Evolutionary conservation across 2,113 vertebrate genomes (phyloP).

Genomic region (Corydoras sp.): DNA sequence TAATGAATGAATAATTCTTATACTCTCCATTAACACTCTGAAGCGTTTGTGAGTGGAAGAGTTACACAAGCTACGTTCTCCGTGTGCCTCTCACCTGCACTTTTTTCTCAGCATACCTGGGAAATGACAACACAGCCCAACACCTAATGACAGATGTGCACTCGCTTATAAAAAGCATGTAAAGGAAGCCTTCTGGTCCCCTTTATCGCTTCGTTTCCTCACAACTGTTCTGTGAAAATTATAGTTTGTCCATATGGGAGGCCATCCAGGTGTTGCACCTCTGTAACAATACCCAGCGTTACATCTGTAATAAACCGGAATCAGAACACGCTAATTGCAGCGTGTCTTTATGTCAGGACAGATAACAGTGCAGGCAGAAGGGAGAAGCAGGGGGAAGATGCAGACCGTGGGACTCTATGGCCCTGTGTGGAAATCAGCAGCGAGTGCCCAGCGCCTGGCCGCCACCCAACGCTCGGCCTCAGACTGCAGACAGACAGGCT

Average conservation of each 20-base stretch:
- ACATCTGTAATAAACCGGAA: slow-evolving; percentile 27
- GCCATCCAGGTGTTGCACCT: slow-evolving; percentile 54
- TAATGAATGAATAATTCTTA: no score
- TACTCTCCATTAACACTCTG: no score
- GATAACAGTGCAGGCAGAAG: slow-evolving; percentile 6
- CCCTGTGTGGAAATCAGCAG: slow-evolving; percentile 26
- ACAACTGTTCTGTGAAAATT: slow-evolving; percentile 50
- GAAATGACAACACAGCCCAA: slow-evolving; percentile 46
- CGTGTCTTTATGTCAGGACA: slow-evolving; percentile 17
- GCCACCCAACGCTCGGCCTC: slow-evolving; percentile 35
- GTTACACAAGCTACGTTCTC: slow-evolving; percentile 9
- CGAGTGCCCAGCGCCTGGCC: slow-evolving; percentile 23
- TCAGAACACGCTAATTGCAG: slow-evolving; percentile 42
- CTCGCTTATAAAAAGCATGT: slow-evolving; percentile 19
- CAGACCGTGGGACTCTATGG: slow-evolving; percentile 19
- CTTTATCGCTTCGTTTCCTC: background rate
- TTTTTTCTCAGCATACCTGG: slow-evolving; percentile 34
- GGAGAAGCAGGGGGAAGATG: background rate
- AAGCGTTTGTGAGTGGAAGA: slow-evolving; percentile 8
- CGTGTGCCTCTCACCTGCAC: background rate
- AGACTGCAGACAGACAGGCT: slow-evolving; percentile 41
- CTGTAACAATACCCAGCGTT: slow-evolving; percentile 17
- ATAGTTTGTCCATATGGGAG: slow-evolving; percentile 43
- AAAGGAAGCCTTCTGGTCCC: slow-evolving; percentile 16
- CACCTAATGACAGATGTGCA: slow-evolving; percentile 57